phyloP scores from a whole-genome alignment of 1,140 invertebrate species.

The Zaprionus nigranus region DNA sequence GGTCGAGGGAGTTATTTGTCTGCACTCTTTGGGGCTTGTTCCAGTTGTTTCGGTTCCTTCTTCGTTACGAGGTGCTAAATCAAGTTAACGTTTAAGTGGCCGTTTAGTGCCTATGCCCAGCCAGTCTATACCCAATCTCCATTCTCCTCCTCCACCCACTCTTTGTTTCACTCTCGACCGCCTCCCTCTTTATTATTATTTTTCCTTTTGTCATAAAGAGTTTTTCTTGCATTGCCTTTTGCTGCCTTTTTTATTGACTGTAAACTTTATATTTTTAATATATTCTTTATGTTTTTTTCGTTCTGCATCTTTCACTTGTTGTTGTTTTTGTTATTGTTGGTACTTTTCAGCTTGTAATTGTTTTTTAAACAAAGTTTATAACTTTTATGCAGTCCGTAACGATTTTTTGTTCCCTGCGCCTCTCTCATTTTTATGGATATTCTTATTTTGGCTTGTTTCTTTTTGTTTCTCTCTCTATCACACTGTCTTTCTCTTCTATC shows the following conservation, averaged over 20 bases:
- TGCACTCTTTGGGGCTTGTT: slow-evolving; percentile 17
- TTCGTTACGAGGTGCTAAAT: slow-evolving; percentile 78
- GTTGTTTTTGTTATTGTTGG: slow-evolving; percentile 17
- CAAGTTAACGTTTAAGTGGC: slow-evolving; percentile 81
- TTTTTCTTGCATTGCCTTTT: slow-evolving; percentile 70
- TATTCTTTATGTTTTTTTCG: slow-evolving; percentile 63
- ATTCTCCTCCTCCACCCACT: neutral
- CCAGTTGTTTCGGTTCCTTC: too few relatives aligned
- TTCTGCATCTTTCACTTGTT: neutral
- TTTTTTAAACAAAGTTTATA: slow-evolving; percentile 79
- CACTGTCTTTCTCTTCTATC: too few relatives aligned
- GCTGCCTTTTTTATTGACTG: slow-evolving; percentile 65
- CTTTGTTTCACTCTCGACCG: neutral
- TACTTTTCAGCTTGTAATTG: slow-evolving; percentile 66
- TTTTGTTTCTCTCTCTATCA: slow-evolving; percentile 19
- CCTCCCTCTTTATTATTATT: slow-evolving; percentile 60
- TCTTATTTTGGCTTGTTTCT: slow-evolving; percentile 23
- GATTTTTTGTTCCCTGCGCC: slow-evolving; percentile 42
- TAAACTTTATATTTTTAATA: slow-evolving; percentile 78
- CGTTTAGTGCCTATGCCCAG: slow-evolving; percentile 71
- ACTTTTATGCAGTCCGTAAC: slow-evolving; percentile 61
- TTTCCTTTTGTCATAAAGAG: slow-evolving; percentile 72
- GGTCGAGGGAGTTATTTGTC: slow-evolving; percentile 13
- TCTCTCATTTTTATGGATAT: slow-evolving; percentile 40
- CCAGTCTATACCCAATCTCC: neutral